Base-by-base conservation (phyloP, 2,113 vertebrate species). In the Phyllopteryx taeniolatus region DNA sequence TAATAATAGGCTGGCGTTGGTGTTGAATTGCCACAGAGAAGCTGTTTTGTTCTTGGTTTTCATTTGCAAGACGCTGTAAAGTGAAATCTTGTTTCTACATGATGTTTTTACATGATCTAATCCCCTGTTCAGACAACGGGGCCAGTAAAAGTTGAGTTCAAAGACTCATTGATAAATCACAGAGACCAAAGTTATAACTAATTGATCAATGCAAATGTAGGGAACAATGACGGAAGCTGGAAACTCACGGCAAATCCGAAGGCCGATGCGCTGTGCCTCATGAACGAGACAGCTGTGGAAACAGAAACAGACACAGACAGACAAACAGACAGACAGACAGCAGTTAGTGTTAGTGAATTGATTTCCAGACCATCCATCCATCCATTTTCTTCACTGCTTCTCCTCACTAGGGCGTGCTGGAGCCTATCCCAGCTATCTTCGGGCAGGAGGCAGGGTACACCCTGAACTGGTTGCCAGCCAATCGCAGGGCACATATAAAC, bases 221-320 rank as follows among this genome's bases (percentile, higher is more conserved):
- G 67, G 31, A 68, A 72, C 71, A 47, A 73, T 15, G 46, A 68
- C 22, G 8, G 53, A 63, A 77, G 70, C 59, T 19, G 66, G 73
- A 93, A 47, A 99, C 98, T 99, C 94, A 99, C 98, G 68, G 96
- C 97, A 93, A 99, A 99, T 93, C 96, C 98, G 91, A 99, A 99
- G 46, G 97, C 95, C 80, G 97, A 99, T 33, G 97, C 96, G 69
- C 98, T 99, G 94, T 96, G 96, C 88, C 96, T 94, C 98, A 98
- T 98, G 87, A 98, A 93, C 67, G 98, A 99, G 89, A 98, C 97
- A 87, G 97, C 98, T 99, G 85, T 72, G 68, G 69, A 77, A 72
- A 53, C 59, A 61, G 69, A 77, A 72, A 53, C 59, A 61, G 6
- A 61, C 57, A 31, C 3, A 31, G 12, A 72, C 44, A 49, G 22